Evolutionary conservation across 2,888 invertebrate genomes (phyloP), one percentile per base, ranked within the genome.

Genomic region (Drosophila merina): DNA sequence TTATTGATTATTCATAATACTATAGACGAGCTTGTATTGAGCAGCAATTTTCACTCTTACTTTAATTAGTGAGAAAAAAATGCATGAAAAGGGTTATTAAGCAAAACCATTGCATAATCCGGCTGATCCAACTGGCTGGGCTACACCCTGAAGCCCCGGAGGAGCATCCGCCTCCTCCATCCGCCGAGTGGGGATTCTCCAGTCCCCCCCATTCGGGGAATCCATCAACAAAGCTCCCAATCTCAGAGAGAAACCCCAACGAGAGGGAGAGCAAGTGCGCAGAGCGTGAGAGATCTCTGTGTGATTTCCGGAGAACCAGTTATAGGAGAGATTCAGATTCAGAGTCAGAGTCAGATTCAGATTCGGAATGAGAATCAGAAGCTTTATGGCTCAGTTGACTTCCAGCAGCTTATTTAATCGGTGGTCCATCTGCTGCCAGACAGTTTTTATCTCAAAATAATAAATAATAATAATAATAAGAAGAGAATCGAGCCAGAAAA

Each of bases 351-450:
- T 42, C 40, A 42, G 40, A 42, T 20, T 42, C 40, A 8, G 40
- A 42, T 20, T 42, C 40, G 14, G 20, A 42, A 42, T 42, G 14
- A 14, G 20, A 42, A 20, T 20, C 9, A 42, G 33, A 33, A 33
- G 20, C 40, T 42, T 42, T 42, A 20, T 14, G 7, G 14, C 40
- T 42, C 40, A 42, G 40, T 42, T 42, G 40, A 3, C 7, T 7
- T 7, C 14, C 40, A 42, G 40, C 40, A 42, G 40, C 40, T 8
- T 20, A 42, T 14, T 14, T 42, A 42, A 20, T 31, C 49, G 66
- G 57, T 26, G 57, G 57, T 55, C 68, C 49, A 58, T 26, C 28
- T 20, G 14, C 42, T 38, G 12, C 40, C 40, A n/a, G n/a, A 2
- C 25, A n/a, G 38, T 38, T 26, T 14, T 42, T n/a, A 36, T 36